Percentiles rank a stretch among this genome's conserved stretches.
phyloP scores from a whole-genome alignment of 2,797 vertebrate genomes.

The Ceryle rudis region DNA sequence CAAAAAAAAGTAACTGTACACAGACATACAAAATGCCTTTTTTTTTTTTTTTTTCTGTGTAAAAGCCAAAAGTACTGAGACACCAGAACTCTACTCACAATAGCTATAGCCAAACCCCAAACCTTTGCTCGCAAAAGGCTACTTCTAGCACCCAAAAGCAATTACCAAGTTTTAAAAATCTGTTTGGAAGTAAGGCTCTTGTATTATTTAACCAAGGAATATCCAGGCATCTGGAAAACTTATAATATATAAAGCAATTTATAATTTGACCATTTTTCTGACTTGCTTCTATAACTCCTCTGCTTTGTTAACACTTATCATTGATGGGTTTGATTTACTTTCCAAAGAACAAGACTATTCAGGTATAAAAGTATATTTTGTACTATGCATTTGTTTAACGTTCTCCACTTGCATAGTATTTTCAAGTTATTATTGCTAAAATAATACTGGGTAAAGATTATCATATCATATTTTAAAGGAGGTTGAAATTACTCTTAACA shows the following conservation, averaged over 20 bases:
- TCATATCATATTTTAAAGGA: background rate
- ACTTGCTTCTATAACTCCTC: background rate
- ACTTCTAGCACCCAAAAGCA: background rate
- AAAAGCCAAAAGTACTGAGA: background rate
- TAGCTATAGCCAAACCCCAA: background rate
- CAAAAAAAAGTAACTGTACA: background rate
- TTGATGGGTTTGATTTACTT: background rate
- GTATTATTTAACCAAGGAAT: background rate
- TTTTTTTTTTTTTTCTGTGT: accelerated
- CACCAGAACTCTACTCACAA: background rate
- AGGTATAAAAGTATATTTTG: background rate
- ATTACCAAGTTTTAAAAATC: background rate
- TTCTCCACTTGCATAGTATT: constrained; percentile 23
- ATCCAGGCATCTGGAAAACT: background rate
- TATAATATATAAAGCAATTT: background rate
- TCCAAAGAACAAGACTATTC: background rate
- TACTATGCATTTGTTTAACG: constrained; percentile 26
- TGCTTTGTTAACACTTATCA: background rate
- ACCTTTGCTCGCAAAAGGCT: background rate
- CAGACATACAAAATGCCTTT: background rate
- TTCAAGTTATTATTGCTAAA: constrained; percentile 33
- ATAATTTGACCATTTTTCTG: background rate
- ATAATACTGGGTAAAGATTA: background rate
- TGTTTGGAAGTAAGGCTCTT: background rate
- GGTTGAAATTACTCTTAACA: background rate